Conservation (phyloP, 2,113 vertebrate species). For the human (Homo sapiens) region DNA sequence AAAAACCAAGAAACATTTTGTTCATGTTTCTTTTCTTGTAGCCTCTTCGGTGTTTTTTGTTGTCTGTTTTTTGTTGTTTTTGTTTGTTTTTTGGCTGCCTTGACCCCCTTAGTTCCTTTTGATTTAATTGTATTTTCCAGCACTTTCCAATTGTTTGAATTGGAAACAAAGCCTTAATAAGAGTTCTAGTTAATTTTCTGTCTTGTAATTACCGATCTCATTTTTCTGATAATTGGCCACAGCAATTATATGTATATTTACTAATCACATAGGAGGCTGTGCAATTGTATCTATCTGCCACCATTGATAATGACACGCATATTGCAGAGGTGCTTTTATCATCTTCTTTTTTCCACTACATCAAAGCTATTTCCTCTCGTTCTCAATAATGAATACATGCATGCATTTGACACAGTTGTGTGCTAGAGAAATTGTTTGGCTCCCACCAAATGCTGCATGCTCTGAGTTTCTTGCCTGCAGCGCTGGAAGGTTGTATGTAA, state of each 20-base stretch:
- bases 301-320: slow-evolving; percentile 90
- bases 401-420: slow-evolving; percentile 94
- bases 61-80: background rate
- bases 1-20: slow-evolving; percentile 45
- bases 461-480: slow-evolving; percentile 90
- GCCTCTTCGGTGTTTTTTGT: slow-evolving; percentile 55
- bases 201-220: slow-evolving; percentile 99
- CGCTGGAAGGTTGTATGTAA: slow-evolving; percentile 93
- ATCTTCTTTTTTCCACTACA: slow-evolving; percentile 90
- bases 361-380: slow-evolving; percentile 93
- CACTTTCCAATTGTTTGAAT: slow-evolving; percentile 86
- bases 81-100: slow-evolving; percentile 66
- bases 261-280: slow-evolving; percentile 90
- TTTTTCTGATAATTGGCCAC: slow-evolving; percentile 99
- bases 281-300: slow-evolving; percentile 86
- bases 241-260: slow-evolving; percentile 99
- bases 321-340: slow-evolving; percentile 94
- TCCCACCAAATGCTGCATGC: slow-evolving; percentile 90
- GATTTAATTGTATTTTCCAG: slow-evolving; percentile 87
- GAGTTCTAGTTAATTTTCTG: slow-evolving; percentile 97
- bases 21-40: slow-evolving; percentile 33
- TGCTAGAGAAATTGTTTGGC: slow-evolving; percentile 93
- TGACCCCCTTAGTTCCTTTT: slow-evolving; percentile 82
- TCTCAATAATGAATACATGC: slow-evolving; percentile 94
- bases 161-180: slow-evolving; percentile 96